Conservation (phyloP, 2,113 vertebrate genomes). For the Steatornis caripensis region DNA sequence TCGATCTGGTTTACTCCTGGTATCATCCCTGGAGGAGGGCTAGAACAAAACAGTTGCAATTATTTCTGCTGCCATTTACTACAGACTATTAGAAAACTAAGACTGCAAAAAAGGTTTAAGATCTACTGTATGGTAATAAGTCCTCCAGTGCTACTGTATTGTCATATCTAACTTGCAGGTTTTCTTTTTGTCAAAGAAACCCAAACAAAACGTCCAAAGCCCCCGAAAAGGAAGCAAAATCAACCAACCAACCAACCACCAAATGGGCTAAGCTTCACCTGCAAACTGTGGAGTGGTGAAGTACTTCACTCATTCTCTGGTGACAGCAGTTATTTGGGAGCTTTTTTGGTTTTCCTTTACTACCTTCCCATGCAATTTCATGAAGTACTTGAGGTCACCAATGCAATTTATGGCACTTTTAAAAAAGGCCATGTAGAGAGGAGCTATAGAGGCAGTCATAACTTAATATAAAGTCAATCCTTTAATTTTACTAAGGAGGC, state of each 20-base stretch:
- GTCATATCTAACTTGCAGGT: not conserved
- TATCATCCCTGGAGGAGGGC: not conserved
- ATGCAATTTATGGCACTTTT: not conserved
- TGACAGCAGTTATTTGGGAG: not conserved
- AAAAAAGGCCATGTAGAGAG: not conserved
- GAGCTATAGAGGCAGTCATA: not conserved
- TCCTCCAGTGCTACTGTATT: not conserved
- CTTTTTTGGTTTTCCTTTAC: not conserved
- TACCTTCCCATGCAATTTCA: not conserved
- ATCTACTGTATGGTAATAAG: not conserved
- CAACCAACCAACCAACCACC: not conserved
- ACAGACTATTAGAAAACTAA: not conserved
- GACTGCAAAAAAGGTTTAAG: not conserved
- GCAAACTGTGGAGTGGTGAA: not conserved
- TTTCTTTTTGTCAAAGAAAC: not conserved
- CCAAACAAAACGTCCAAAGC: not conserved
- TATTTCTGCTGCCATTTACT: not conserved
- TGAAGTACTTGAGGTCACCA: not conserved
- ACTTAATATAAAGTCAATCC: not conserved
- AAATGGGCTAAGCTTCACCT: not conserved
- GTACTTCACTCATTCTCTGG: not conserved
- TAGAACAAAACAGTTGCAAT: not conserved
- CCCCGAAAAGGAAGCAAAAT: not conserved
- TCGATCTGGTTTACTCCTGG: not conserved
- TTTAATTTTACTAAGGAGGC: not conserved